Conservation (phyloP, 1,140 invertebrate genomes). For the Marisa cornuarietis region DNA sequence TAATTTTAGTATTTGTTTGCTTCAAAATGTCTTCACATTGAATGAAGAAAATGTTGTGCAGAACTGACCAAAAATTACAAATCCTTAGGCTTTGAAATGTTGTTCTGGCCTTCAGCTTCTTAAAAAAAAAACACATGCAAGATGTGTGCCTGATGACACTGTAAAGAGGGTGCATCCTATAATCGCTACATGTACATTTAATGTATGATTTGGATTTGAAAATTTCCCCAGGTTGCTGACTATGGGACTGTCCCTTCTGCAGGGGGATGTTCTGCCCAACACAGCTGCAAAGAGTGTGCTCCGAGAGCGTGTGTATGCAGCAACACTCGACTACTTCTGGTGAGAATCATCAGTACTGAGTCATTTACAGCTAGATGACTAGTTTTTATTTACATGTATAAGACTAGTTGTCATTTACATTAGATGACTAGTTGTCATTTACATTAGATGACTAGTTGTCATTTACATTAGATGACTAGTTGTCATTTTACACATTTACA, state of each 20-base stretch:
- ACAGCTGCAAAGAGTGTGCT: slow-evolving; percentile 90
- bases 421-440: neutral
- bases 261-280: slow-evolving; percentile 87
- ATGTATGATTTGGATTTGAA: too few species aligned
- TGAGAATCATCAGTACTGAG: slow-evolving; percentile 35
- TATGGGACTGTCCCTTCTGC: slow-evolving; percentile 90
- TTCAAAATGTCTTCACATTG: too few species aligned
- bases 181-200: too few species aligned
- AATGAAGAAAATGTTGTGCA: too few species aligned
- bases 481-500: too few species aligned
- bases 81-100: too few species aligned
- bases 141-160: slow-evolving; percentile 39
- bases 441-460: neutral
- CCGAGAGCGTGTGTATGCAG: slow-evolving; percentile 92
- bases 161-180: too few species aligned
- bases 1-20: too few species aligned
- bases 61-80: too few species aligned
- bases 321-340: slow-evolving; percentile 93
- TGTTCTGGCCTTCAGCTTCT: too few species aligned
- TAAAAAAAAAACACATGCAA: slow-evolving; percentile 23
- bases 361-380: neutral
- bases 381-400: neutral
- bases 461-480: too few species aligned
- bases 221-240: slow-evolving; percentile 79
- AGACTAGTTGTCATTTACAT: neutral